Percentiles rank a stretch among this genome's conserved stretches.
Evolutionary conservation across 2,797 vertebrate genomes (phyloP).

Genomic region (Fistularia tabacaria): DNA sequence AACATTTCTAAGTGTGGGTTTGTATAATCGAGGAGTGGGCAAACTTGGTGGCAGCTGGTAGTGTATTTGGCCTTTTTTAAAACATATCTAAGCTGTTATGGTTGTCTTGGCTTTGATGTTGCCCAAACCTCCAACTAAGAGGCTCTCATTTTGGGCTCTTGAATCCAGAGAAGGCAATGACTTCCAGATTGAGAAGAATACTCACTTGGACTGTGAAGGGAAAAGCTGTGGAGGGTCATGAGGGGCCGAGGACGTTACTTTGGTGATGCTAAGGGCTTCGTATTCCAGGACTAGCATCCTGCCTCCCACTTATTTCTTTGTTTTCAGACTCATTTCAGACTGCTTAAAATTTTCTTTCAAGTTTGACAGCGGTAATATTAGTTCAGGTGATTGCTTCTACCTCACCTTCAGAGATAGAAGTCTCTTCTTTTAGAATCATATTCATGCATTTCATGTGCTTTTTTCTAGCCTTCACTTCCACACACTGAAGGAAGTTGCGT

Average conservation of each 20-base stretch:
- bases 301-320: no score
- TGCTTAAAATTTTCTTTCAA: no score
- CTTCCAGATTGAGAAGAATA: constrained; percentile 76
- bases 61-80: constrained; percentile 68
- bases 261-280: background rate
- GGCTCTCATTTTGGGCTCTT: constrained; percentile 74
- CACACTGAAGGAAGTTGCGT: background rate
- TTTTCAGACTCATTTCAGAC: no score
- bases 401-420: no score
- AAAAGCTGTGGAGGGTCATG: constrained; percentile 37
- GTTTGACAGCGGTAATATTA: no score
- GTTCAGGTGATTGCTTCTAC: no score
- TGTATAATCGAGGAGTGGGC: constrained; percentile 58
- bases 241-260: constrained; percentile 19
- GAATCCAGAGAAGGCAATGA: constrained; percentile 71
- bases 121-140: constrained; percentile 76
- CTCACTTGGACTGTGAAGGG: constrained; percentile 31
- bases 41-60: constrained; percentile 22
- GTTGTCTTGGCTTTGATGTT: constrained; percentile 78
- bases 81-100: constrained; percentile 78
- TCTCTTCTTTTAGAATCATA: no score
- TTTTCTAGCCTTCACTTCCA: constrained; percentile 10
- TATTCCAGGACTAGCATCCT: no score
- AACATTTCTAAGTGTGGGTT: constrained; percentile 3
- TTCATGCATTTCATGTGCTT: background rate